Evolutionary conservation across 1,140 invertebrate species (phyloP), one percentile per base, ranked within the genome.

Genomic region (Eriosoma lanigerum): DNA sequence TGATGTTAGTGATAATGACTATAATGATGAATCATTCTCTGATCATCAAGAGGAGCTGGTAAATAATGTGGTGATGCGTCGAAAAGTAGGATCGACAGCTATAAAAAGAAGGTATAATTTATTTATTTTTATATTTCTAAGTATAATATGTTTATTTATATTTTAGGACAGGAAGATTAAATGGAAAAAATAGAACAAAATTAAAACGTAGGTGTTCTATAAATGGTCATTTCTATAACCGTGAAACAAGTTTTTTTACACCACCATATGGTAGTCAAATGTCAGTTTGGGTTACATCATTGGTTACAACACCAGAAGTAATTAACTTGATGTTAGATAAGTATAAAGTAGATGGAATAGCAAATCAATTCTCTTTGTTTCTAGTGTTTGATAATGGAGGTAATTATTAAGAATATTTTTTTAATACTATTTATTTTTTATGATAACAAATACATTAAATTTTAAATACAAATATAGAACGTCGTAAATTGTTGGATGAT

Each of bases 141-240:
- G 89, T 92, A 46, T 48, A 17, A 15, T 29, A n/a, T 29, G n/a
- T 72, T 52, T 72, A 0, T n/a, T 90, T 94, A 83, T 88, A 90
- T 85, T 86, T 93, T 83, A 86, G 92, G 83, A 90, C 91, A 50
- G 91, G 92, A 70, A 89, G 90, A 81, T 86, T 89, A 81, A 86
- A 89, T 83, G 89, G 86, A 29, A 58, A 83, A 85, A 83, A 85
- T 3, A 88, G 91, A 48, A 89, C 90, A 81, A 91, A 92, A 85
- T 85, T 93, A 17, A 90, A 91, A 87, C 87, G 93, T 81, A 88
- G 93, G 80, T 95, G 93, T 82, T 95, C 93, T 0, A 95, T 95
- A 46, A 96, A 95, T 85, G 93, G 94, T 1, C 93, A 96, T 85
- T 94, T 92, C 85, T 96, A 95, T 84, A 93, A 95, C 85, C 89